Conservation (phyloP, 1,140 invertebrate genomes). For the Samia ricini region DNA sequence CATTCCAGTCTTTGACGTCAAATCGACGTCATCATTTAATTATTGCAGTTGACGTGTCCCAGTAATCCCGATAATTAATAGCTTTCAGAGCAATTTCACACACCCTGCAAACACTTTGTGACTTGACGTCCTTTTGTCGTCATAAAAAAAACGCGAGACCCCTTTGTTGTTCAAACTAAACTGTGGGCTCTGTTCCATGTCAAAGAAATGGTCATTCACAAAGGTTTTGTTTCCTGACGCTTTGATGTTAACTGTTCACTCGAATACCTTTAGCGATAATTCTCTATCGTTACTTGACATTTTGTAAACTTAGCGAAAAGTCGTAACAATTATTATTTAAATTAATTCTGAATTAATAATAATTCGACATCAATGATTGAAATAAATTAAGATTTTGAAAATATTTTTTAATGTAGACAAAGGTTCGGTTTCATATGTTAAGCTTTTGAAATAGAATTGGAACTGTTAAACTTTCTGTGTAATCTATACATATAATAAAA, state of each 20-base stretch:
- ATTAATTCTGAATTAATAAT: too few species aligned
- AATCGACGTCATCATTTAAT: background rate
- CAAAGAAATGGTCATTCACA: constrained; percentile 14
- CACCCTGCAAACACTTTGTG: background rate
- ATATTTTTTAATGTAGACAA: too few species aligned
- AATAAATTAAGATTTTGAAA: too few species aligned
- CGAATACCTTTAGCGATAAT: background rate
- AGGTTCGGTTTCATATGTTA: too few species aligned
- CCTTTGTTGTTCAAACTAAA: constrained; percentile 13
- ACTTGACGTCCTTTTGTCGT: constrained; percentile 7
- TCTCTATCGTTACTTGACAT: too few species aligned
- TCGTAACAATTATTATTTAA: too few species aligned
- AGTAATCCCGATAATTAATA: constrained; percentile 4
- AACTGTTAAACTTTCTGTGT: too few species aligned
- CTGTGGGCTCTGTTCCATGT: constrained; percentile 6
- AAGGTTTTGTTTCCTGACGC: constrained; percentile 4
- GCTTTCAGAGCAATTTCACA: background rate
- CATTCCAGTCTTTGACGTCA: background rate
- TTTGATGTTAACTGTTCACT: constrained; percentile 9
- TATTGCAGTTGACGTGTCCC: background rate
- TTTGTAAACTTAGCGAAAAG: too few species aligned
- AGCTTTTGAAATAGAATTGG: too few species aligned
- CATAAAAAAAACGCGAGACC: background rate
- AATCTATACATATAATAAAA: too few species aligned
- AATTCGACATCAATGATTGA: too few species aligned